phyloP scores from a whole-genome alignment of 2,113 vertebrate genomes.

The Tupaia tana region DNA sequence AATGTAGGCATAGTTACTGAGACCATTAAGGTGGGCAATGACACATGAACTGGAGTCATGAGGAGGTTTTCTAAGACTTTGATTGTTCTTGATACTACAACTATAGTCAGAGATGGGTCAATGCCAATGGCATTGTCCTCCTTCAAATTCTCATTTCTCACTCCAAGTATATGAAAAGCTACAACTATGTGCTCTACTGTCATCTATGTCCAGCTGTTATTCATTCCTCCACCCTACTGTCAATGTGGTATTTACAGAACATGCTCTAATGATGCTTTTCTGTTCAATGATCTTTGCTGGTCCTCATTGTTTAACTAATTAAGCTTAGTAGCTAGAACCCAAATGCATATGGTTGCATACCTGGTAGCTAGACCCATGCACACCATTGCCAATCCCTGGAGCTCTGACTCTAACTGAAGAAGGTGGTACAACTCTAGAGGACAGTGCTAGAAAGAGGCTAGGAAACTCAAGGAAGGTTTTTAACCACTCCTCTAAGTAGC shows the following conservation, averaged over 20 bases:
- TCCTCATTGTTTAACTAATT: background rate
- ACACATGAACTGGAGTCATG: background rate
- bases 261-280: background rate
- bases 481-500: background rate
- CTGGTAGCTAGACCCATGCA: background rate
- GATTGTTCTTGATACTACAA: background rate
- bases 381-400: background rate
- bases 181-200: background rate
- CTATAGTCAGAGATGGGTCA: background rate
- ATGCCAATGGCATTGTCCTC: background rate
- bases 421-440: background rate
- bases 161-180: background rate
- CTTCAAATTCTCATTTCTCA: slow-evolving; percentile 14
- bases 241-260: background rate
- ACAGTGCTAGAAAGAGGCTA: background rate
- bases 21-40: background rate
- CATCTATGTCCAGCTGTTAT: background rate
- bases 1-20: background rate
- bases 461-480: background rate
- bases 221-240: background rate
- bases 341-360: background rate
- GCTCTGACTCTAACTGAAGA: background rate
- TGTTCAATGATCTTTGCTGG: background rate
- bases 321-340: slow-evolving; percentile 5
- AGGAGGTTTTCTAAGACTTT: background rate